Conservation (phyloP, 1,140 invertebrate species). For the Lepidotrigona ventralis region DNA sequence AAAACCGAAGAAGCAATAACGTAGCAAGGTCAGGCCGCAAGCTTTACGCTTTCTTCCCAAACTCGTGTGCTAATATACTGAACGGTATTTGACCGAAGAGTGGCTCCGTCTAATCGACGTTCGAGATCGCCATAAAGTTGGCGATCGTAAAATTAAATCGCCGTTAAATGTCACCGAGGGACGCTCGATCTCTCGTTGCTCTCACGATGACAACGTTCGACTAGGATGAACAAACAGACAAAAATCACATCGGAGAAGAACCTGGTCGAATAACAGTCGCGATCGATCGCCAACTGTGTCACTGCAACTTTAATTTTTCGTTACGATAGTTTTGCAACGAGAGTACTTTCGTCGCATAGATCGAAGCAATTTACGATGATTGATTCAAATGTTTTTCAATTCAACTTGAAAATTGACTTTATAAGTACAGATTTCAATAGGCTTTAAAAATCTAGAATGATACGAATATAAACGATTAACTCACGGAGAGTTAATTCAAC, state of each 20-base stretch:
- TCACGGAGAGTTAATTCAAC: neutral
- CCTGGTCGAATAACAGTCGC: neutral
- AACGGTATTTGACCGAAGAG: slow-evolving; percentile 47
- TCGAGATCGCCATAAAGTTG: slow-evolving; percentile 54
- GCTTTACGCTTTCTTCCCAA: slow-evolving; percentile 57
- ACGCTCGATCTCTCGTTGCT: slow-evolving; percentile 40
- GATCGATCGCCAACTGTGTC: neutral
- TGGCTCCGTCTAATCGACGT: slow-evolving; percentile 58
- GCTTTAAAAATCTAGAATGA: no score
- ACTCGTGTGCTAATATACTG: slow-evolving; percentile 40
- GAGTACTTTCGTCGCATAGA: neutral
- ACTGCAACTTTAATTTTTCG: neutral
- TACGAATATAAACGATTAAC: neutral
- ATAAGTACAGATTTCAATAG: no score
- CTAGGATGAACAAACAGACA: neutral
- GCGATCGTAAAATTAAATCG: slow-evolving; percentile 65
- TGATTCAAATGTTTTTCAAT: neutral
- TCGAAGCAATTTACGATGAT: neutral
- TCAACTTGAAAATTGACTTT: no score
- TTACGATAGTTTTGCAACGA: neutral
- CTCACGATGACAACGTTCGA: slow-evolving; percentile 3
- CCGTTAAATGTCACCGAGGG: slow-evolving; percentile 51
- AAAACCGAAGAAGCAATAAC: slow-evolving; percentile 57
- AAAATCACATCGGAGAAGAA: neutral
- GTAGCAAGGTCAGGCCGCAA: slow-evolving; percentile 54